Evolutionary conservation across 2,888 invertebrate species (phyloP).

Genomic region (Amitus sp.): DNA sequence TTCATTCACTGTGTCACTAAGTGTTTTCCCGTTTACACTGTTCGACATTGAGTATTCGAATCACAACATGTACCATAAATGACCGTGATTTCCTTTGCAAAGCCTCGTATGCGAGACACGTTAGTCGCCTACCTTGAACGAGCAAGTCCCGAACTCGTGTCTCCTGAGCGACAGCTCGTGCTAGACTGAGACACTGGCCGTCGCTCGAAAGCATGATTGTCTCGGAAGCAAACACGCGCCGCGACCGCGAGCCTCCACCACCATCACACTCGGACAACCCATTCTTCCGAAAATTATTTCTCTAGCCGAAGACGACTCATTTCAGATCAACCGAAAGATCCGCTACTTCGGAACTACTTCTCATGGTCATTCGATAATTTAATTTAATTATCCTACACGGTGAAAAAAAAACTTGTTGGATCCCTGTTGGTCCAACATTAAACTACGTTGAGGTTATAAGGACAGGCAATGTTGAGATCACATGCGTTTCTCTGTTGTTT

Average conservation of each 20-base stretch:
- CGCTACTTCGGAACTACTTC: too few relatives aligned
- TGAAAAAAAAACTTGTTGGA: too few relatives aligned
- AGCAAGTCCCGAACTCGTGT: slow-evolving; percentile 57
- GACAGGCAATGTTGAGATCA: too few relatives aligned
- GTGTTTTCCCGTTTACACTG: neutral
- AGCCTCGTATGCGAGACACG: slow-evolving; percentile 5
- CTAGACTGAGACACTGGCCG: slow-evolving; percentile 56
- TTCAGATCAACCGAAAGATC: too few relatives aligned
- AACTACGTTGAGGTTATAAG: too few relatives aligned
- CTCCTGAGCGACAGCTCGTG: slow-evolving; percentile 63
- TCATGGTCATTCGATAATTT: too few relatives aligned
- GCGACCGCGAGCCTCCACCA: slow-evolving; percentile 23
- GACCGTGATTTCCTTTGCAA: neutral
- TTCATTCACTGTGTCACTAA: neutral
- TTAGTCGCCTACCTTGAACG: slow-evolving; percentile 53
- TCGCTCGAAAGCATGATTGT: slow-evolving; percentile 51
- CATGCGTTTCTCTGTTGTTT: too few relatives aligned
- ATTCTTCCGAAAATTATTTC: too few relatives aligned
- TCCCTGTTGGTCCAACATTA: too few relatives aligned
- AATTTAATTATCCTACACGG: too few relatives aligned
- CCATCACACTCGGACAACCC: slow-evolving; percentile 10
- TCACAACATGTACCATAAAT: neutral
- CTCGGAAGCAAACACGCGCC: slow-evolving; percentile 42
- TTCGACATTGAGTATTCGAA: neutral
- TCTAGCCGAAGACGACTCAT: too few relatives aligned